A percentile compares a stretch with the other conserved stretches of the same genome.
Evolutionary conservation across 2,113 vertebrate genomes (phyloP).

Genomic region (Cygnus buccinator): DNA sequence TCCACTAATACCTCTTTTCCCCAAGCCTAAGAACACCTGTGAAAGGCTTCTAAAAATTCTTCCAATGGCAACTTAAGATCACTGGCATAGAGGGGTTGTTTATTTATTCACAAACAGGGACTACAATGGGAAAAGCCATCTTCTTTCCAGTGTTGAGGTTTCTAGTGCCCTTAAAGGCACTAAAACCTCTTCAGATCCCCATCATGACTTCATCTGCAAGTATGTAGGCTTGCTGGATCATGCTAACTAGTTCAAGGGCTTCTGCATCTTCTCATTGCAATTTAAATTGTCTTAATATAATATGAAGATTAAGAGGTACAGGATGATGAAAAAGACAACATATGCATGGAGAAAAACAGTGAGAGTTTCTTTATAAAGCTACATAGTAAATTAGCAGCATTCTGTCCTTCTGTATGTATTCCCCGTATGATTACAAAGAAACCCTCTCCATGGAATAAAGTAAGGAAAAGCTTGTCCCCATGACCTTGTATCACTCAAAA

Average conservation of each 20-base stretch:
- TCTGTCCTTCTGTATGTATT: background rate
- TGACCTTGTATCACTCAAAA: background rate
- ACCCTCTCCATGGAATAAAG: background rate
- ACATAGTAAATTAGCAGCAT: background rate
- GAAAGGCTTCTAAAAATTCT: background rate
- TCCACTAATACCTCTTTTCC: background rate
- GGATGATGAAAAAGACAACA: background rate
- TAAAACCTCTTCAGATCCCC: background rate
- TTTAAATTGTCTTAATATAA: background rate
- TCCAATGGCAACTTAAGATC: background rate
- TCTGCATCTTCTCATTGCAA: background rate
- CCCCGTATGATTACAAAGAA: background rate
- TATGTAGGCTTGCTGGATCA: background rate
- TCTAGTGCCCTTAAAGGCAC: background rate
- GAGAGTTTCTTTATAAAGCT: background rate
- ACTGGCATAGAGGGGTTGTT: accelerated
- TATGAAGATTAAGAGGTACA: background rate
- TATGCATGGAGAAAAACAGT: background rate
- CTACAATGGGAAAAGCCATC: background rate
- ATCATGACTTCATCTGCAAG: background rate
- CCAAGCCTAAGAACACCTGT: background rate
- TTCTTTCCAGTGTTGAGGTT: background rate
- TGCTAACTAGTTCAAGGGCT: background rate
- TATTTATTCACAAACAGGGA: background rate
- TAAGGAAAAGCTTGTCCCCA: background rate